Conservation (phyloP, 30 jellyfish, hydroid and myxozoan genomes). For the Euphysa ruthae region DNA sequence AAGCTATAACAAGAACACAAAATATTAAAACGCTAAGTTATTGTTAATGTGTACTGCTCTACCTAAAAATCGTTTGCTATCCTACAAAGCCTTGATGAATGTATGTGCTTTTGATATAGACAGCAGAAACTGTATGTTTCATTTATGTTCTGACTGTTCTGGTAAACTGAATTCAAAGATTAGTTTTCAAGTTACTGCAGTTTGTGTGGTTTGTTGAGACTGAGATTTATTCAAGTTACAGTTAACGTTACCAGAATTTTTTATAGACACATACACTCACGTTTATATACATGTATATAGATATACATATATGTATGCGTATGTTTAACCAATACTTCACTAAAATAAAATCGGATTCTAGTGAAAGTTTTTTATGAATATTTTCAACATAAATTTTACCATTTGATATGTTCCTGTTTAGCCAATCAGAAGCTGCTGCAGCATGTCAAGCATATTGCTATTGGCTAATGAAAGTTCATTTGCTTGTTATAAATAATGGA, state of each 20-base stretch:
- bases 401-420: no score
- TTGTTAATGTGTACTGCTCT: slow-evolving; percentile 12
- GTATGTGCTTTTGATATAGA: slow-evolving; percentile 3
- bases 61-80: not conserved
- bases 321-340: no score
- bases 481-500: slow-evolving; percentile 34
- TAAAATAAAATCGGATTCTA: no score
- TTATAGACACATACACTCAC: no score
- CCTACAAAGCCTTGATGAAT: slow-evolving; percentile 13
- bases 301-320: no score
- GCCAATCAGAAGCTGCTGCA: slow-evolving; percentile 83
- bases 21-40: slow-evolving; percentile 4
- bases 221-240: no score
- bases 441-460: slow-evolving; percentile 73
- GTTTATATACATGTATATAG: no score
- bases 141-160: not conserved
- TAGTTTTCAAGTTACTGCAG: no score
- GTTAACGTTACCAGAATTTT: no score
- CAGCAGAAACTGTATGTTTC: slow-evolving; percentile 12
- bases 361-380: no score
- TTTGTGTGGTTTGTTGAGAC: no score
- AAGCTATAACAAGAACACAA: not conserved
- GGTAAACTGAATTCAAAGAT: not conserved
- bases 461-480: slow-evolving; percentile 68
- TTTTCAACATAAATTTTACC: no score